Percentiles rank a stretch among this genome's conserved stretches.
phyloP scores from a whole-genome alignment of 2,888 invertebrate species.

The Lochmaea crataegi region DNA sequence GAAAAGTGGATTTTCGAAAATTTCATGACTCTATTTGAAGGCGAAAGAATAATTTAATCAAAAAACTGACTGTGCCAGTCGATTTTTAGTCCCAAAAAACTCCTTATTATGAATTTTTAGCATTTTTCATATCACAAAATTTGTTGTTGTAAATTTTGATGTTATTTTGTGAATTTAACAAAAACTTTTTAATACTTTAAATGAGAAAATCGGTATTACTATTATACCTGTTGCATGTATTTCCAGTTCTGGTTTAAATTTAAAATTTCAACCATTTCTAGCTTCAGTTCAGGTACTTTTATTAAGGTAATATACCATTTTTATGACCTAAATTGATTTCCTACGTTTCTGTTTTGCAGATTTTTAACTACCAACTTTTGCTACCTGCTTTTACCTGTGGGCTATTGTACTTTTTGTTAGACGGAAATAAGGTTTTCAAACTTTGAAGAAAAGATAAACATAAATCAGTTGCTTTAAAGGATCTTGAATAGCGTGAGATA shows the following conservation, averaged over 20 bases:
- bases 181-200: no score
- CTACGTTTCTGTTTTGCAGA: not conserved
- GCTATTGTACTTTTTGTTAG: not conserved
- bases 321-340: not conserved
- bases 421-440: conserved; percentile 5
- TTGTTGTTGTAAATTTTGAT: no score
- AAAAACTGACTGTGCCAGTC: no score
- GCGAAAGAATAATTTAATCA: no score
- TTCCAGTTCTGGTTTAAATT: not conserved
- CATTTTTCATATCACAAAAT: no score
- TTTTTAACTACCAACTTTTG: not conserved
- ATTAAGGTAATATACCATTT: not conserved
- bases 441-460: conserved; percentile 1
- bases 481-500: not conserved
- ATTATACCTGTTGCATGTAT: no score
- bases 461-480: conserved; percentile 1
- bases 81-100: no score
- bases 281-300: not conserved
- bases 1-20: no score
- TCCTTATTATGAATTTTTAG: no score
- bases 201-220: no score
- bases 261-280: not conserved
- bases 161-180: no score
- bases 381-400: conserved; percentile 8
- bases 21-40: no score